Base-by-base conservation (phyloP, 2,888 invertebrate species). In the Rhaphigaster nebulosa region DNA sequence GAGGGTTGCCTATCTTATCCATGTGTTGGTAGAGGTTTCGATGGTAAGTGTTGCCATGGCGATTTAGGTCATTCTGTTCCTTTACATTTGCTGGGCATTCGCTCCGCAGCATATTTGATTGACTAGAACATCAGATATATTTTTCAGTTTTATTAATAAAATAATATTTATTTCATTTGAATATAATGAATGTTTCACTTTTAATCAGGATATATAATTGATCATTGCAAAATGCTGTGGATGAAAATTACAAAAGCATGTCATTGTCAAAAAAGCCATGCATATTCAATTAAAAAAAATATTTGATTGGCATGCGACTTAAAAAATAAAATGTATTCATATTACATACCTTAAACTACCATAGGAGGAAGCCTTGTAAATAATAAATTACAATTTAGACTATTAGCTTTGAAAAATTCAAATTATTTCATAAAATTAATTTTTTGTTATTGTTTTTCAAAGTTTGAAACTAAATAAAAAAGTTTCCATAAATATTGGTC, bases 1-100 rank as follows among this genome's bases (percentile, higher is more conserved):
- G 94, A 92, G 94, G 95, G 93, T 96, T 96, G 92, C 96, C 95
- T 93, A 96, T 94, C 93, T 96, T 96, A 92, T 96, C 96, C 92
- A 96, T 94, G 93, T 96, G 96, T 93, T 96, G 96, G 93, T 97
- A 97, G 92, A 97, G 95, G 93, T 97, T 97, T 93, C 95, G 95
- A 91, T 93, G 93, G 90, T 93, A 93, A 13, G 91, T 92, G 91
- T 90, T 93, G 91, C 92, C 93, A 92, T 92, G 93, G 91, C 93
- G 92, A 91, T 93, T 94, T 56, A 94, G 93, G 91, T 94, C 94
- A 91, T 94, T 94, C 92, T 94, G 94, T 88, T 94, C 93, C 90
- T 94, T 94, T 41, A 92, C 90, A 41, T 90, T 91, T 76, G 90
- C 90, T 90, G 89, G 91, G 70, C 90, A 92, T 90, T 91, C 91